These are phyloP conservation scores for Coendou prehensilis DNA, from an alignment of 2,797 vertebrate species.

Conservation along the genomic window DNA sequence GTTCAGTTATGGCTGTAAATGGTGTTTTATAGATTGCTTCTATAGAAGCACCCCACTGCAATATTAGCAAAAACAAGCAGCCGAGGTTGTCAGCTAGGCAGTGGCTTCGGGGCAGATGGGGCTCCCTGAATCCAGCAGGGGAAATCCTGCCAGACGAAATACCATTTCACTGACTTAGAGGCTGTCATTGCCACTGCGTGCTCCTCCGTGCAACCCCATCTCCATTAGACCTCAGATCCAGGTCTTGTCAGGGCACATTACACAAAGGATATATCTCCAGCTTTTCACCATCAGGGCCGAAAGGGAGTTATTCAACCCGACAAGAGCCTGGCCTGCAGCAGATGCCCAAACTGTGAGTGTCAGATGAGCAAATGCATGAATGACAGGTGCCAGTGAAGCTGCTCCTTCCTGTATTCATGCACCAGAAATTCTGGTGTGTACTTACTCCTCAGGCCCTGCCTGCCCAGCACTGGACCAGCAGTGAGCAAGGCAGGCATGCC, in stretches of 20 bases:
- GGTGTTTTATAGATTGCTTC: slow-evolving; percentile 81
- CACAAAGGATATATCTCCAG: slow-evolving; percentile 63
- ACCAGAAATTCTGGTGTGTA: background rate
- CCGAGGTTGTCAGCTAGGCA: slow-evolving; percentile 57
- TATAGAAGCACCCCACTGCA: slow-evolving; percentile 75
- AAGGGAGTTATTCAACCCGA: slow-evolving; percentile 48
- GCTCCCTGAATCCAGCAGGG: slow-evolving; percentile 50
- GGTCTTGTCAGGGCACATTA: slow-evolving; percentile 67
- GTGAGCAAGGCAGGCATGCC: background rate
- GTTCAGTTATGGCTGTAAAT: slow-evolving; percentile 79
- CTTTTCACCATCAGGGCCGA: background rate
- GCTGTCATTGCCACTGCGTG: slow-evolving; percentile 38
- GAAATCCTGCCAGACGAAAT: slow-evolving; percentile 72
- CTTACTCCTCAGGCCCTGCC: background rate
- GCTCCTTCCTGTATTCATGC: background rate
- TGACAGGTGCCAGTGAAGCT: background rate
- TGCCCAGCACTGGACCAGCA: background rate
- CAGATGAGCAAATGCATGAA: background rate
- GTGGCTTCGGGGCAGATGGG: slow-evolving; percentile 73
- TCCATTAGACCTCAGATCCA: slow-evolving; percentile 42
- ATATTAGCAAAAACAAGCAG: slow-evolving; percentile 77
- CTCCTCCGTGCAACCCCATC: slow-evolving; percentile 40
- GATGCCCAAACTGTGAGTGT: background rate
- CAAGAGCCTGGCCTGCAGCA: slow-evolving; percentile 55
- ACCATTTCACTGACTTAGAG: slow-evolving; percentile 78